Percentiles rank a stretch among this genome's conserved stretches.
phyloP scores from a whole-genome alignment of 2,888 invertebrate species.

The Trissoscelio sp. region DNA sequence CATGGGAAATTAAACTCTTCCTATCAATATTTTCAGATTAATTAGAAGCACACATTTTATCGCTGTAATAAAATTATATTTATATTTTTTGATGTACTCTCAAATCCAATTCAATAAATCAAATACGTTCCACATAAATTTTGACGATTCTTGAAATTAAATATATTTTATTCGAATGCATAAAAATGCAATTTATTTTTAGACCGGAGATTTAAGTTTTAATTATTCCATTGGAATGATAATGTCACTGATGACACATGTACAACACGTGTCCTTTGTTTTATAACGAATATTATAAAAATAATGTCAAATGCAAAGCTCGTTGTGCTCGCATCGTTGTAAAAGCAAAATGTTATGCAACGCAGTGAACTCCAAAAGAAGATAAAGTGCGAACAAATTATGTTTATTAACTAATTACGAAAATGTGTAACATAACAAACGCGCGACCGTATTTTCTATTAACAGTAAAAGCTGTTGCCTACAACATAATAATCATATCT shows the following conservation, averaged over 20 bases:
- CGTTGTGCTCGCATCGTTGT: not conserved
- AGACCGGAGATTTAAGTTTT: not conserved
- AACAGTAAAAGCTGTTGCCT: not conserved
- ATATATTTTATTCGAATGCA: not conserved
- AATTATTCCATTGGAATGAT: not conserved
- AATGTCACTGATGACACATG: not conserved
- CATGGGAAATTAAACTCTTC: not conserved
- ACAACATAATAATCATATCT: not conserved
- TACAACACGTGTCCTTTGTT: constrained; percentile 4
- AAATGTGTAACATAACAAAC: not conserved
- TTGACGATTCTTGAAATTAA: not conserved
- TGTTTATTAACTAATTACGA: not conserved
- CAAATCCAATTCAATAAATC: not conserved
- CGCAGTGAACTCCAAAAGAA: not conserved
- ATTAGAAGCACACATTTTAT: not conserved
- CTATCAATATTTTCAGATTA: not conserved
- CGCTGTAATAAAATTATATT: not conserved
- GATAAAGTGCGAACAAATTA: not conserved
- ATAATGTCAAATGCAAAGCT: constrained; percentile 5
- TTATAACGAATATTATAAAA: constrained; percentile 16
- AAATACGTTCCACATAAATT: not conserved
- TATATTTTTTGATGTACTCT: not conserved
- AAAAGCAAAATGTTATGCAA: not conserved
- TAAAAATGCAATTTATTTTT: constrained; percentile 1
- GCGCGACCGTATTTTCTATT: not conserved